Evolutionary conservation across 1,140 invertebrate species (phyloP), one percentile per base, ranked within the genome.

Genomic region (Zaprionus gabonicus): DNA sequence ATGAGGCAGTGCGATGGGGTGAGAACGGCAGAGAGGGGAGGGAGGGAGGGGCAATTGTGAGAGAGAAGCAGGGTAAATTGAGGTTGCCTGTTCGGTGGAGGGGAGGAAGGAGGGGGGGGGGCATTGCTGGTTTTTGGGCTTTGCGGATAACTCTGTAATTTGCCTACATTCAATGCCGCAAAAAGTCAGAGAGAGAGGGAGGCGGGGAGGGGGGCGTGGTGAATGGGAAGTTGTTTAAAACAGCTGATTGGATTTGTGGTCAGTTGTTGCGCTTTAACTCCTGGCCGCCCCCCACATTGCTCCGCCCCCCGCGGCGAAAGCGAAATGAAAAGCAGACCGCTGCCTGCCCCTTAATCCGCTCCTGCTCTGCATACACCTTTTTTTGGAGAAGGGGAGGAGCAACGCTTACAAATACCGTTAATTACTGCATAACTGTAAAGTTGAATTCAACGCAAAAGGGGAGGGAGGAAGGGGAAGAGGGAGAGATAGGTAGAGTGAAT

Each of bases 191-290:
- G 20, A 6, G 0, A 28, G n/a, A 17, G 15, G 13, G 7, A 12
- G 5, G 1, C 17, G 0, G 3, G 0, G 4, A 31, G 12, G 31
- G 4, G 1, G 23, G 23, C 20, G 1, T 6, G n/a, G 5, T 5
- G 10, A 5, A 6, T 20, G 34, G 57, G 20, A 23, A 9, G 17
- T 36, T 12, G 17, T 59, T 62, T 15, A 34, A 23, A 58, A 17
- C 23, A 64, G 49, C 41, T 53, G 70, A 65, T 66, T 71, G 36
- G 20, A 66, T 66, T 65, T 71, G 62, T 27, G 70, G 62, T 65
- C 53, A 57, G n/a, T 31, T 65, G 62, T 71, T 34, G 62, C 53
- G 41, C 51, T 64, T 56, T 44, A 56, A 63, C 20, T 31, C 46
- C 25, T 56, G 55, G 23, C 5, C 36, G 20, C 27, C 6, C 6